phyloP scores from a whole-genome alignment of 92 coral and sea anemone genomes.

The Porites lobata region DNA sequence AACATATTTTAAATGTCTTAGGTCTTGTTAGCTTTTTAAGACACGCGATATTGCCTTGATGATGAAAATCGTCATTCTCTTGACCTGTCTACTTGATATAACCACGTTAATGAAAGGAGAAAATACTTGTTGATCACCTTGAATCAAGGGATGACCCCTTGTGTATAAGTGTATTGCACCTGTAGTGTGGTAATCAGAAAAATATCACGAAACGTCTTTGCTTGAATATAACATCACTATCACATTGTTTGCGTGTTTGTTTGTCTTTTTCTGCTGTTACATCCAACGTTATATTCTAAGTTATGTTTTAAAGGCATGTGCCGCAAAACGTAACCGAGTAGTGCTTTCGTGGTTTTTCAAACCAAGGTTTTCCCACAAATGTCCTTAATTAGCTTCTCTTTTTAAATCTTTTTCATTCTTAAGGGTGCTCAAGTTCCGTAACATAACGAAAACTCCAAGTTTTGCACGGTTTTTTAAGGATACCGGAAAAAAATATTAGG shows the following conservation, averaged over 20 bases:
- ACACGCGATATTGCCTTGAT: background rate
- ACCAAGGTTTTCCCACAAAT: background rate
- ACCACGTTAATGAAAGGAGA: background rate
- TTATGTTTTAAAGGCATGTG: background rate
- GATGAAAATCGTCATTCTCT: background rate
- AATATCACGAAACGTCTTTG: conserved; percentile 9
- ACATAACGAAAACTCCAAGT: background rate
- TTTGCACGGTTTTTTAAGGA: background rate
- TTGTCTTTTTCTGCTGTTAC: background rate
- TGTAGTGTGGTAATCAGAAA: background rate
- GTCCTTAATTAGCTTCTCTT: background rate
- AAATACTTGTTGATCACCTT: background rate
- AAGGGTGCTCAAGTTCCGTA: background rate
- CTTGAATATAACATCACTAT: background rate
- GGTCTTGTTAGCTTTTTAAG: background rate
- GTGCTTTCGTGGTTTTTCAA: background rate
- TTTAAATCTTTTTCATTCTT: background rate
- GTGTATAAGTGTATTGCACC: conserved; percentile 16
- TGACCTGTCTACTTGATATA: background rate
- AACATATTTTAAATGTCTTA: background rate
- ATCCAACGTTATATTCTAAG: background rate
- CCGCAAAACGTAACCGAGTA: background rate
- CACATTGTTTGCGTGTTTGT: background rate
- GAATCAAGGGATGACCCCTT: background rate
- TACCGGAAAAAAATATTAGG: background rate